phyloP scores from a whole-genome alignment of 2,888 invertebrate genomes.

The Drosophila melanosoma region DNA sequence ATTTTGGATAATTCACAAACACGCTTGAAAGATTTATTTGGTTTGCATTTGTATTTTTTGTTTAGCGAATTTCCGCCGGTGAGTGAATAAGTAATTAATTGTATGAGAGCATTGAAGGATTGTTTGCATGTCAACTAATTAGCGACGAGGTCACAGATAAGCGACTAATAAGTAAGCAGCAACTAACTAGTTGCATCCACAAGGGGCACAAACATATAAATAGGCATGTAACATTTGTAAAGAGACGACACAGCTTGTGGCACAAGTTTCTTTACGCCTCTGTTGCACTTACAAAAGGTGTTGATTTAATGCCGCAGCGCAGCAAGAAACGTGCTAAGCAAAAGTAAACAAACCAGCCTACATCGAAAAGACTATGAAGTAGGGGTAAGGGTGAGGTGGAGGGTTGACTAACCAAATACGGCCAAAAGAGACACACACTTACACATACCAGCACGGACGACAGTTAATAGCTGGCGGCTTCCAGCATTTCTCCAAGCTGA shows the following conservation, averaged over 20 bases:
- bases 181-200: conserved; percentile 43
- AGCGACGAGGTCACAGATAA: conserved; percentile 40
- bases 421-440: conserved; percentile 1
- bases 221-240: conserved; percentile 33
- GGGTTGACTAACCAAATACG: conserved; percentile 2
- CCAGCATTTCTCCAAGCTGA: conserved; percentile 35
- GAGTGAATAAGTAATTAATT: conserved; percentile 42
- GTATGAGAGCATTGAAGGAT: conserved; percentile 28
- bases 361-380: not conserved
- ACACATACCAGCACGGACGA: not conserved
- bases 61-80: conserved; percentile 34
- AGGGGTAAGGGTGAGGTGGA: no score
- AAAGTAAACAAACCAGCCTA: conserved; percentile 57
- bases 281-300: conserved; percentile 54
- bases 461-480: conserved; percentile 39
- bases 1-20: conserved; percentile 43
- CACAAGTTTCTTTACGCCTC: conserved; percentile 43
- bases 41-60: conserved; percentile 6
- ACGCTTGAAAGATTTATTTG: conserved; percentile 59
- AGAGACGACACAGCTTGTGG: conserved; percentile 40
- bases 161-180: conserved; percentile 12
- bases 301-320: conserved; percentile 50
- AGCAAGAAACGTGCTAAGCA: conserved; percentile 42
- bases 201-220: not conserved
- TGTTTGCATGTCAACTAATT: conserved; percentile 43